Conservation (phyloP, 1,140 invertebrate species). For the Heliconius eleuchia region DNA sequence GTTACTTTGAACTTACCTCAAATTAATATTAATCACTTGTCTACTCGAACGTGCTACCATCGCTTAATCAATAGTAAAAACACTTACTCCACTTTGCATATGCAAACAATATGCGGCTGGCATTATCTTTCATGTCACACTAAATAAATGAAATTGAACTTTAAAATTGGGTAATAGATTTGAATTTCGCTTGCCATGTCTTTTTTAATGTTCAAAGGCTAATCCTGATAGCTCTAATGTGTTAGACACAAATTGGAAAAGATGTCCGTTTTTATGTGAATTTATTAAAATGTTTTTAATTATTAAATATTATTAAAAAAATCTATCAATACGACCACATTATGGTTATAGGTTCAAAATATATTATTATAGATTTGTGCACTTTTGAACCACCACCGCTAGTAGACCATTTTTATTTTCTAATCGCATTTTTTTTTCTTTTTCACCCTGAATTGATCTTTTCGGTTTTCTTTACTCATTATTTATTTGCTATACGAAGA, state of each 20-base stretch:
- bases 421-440: no score
- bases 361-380: no score
- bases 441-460: no score
- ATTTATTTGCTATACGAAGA: no score
- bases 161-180: background rate
- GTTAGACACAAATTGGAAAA: background rate
- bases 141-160: conserved; percentile 37
- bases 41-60: conserved; percentile 37
- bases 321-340: no score
- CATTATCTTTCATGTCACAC: conserved; percentile 47
- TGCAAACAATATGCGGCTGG: conserved; percentile 65
- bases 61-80: conserved; percentile 76
- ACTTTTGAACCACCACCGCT: no score
- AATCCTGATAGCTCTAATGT: conserved; percentile 8
- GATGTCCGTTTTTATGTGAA: background rate
- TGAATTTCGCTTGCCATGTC: background rate
- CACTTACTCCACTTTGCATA: conserved; percentile 71
- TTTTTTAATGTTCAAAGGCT: background rate
- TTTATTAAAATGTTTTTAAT: background rate
- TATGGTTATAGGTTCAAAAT: no score
- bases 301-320: no score
- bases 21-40: conserved; percentile 39
- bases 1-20: conserved; percentile 9
- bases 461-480: no score
- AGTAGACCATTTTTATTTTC: no score